A percentile compares a stretch with the other conserved stretches of the same genome.
phyloP scores from a whole-genome alignment of 2,888 invertebrate species.

The Xanthia icteritia region DNA sequence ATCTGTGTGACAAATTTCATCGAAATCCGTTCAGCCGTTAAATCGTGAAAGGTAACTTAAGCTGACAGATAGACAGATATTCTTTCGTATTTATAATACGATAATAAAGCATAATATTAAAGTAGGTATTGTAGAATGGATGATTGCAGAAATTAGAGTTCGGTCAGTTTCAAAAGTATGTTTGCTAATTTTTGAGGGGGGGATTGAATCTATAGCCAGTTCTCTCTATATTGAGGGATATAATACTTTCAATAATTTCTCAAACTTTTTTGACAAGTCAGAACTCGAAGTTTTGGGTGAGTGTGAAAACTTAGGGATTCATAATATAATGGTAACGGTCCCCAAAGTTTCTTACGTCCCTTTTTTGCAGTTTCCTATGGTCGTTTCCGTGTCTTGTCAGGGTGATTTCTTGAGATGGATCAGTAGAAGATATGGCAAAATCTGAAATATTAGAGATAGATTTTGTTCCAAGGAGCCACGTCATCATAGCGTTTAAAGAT shows the following conservation, averaged over 20 bases:
- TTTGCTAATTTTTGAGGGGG: not conserved
- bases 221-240: not conserved
- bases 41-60: too few species aligned
- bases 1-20: too few species aligned
- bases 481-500: not conserved
- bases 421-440: not conserved
- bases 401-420: not conserved
- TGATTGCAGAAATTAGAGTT: not conserved
- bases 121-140: too few species aligned
- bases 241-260: constrained; percentile 8
- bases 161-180: not conserved
- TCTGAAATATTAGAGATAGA: not conserved
- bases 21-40: too few species aligned
- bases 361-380: not conserved
- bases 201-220: not conserved
- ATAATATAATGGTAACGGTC: not conserved
- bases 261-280: constrained; percentile 1
- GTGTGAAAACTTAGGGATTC: not conserved
- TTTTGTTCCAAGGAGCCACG: not conserved
- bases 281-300: constrained; percentile 13
- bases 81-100: too few species aligned
- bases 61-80: too few species aligned
- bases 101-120: too few species aligned
- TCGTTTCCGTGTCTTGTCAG: not conserved
- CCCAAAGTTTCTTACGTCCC: not conserved